These are phyloP conservation scores for Brachionus plicatilis DNA, from an alignment of 1,140 invertebrate species.

Conservation along the genomic window DNA sequence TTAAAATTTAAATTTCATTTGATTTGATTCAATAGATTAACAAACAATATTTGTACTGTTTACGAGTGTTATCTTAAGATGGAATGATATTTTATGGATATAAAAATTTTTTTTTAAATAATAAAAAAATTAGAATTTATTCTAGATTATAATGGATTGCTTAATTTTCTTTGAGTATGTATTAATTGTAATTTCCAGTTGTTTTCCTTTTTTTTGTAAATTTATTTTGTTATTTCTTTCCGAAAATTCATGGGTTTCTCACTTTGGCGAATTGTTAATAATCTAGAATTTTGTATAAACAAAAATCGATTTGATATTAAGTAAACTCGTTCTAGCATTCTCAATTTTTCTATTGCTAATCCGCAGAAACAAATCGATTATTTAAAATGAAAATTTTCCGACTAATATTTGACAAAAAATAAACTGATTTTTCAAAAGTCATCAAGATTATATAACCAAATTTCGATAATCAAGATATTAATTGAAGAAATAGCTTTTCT, in stretches of 20 bases:
- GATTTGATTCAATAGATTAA: background rate
- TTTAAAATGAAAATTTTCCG: background rate
- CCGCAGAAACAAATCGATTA: background rate
- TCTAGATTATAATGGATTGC: background rate
- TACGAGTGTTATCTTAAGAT: background rate
- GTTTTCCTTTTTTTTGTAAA: background rate
- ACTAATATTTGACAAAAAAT: background rate
- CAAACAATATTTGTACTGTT: background rate
- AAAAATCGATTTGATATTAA: background rate
- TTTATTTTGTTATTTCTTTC: background rate
- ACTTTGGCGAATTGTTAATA: background rate
- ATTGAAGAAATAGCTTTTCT: background rate
- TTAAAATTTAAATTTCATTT: background rate
- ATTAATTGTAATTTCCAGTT: background rate
- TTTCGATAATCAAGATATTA: background rate
- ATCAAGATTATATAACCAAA: background rate
- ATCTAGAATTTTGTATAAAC: background rate
- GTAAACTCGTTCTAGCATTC: background rate
- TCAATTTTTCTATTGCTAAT: background rate
- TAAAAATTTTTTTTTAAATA: background rate
- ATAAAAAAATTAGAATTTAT: background rate
- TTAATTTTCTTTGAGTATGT: background rate
- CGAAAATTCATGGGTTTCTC: background rate
- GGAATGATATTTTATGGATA: background rate
- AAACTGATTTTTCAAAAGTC: background rate